A percentile compares a stretch with the other conserved stretches of the same genome.
These are phyloP conservation scores for Latrodectus elegans DNA, from an alignment of 2,888 invertebrate genomes.

Conservation along the genomic window DNA sequence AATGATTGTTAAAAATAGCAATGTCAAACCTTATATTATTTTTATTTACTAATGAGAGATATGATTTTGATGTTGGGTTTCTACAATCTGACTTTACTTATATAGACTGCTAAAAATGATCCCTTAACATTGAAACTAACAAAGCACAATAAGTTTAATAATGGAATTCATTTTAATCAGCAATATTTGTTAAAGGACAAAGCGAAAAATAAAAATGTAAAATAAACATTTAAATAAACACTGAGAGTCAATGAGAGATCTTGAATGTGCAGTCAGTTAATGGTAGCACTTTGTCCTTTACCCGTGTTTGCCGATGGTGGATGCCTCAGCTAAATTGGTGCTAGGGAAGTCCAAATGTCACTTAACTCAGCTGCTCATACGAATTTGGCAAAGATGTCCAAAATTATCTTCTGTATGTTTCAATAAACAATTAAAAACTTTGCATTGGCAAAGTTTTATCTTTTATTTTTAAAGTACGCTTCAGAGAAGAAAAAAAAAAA, in stretches of 20 bases:
- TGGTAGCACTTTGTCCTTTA: conserved; percentile 20
- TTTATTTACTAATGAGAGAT: conserved; percentile 52
- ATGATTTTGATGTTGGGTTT: conserved; percentile 42
- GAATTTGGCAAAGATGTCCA: conserved; percentile 32
- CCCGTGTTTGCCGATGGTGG: conserved; percentile 38
- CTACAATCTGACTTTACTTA: conserved; percentile 25
- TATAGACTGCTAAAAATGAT: conserved; percentile 44
- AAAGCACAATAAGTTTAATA: conserved; percentile 44
- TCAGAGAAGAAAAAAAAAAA: conserved; percentile 14
- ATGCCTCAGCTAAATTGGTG: conserved; percentile 11
- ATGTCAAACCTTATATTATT: conserved; percentile 36
- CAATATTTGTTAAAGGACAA: conserved; percentile 50
- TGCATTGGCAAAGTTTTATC: conserved; percentile 15
- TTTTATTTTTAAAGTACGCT: background rate
- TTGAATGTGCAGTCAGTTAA: conserved; percentile 31
- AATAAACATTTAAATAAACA: conserved; percentile 45
- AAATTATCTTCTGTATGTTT: conserved; percentile 9
- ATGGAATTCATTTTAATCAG: conserved; percentile 39
- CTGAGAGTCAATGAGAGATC: conserved; percentile 40
- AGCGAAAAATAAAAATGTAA: conserved; percentile 34
- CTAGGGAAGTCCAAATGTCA: conserved; percentile 3
- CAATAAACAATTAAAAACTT: conserved; percentile 36
- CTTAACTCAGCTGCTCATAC: conserved; percentile 15
- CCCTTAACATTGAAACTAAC: conserved; percentile 43
- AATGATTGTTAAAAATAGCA: conserved; percentile 65